Percentiles rank a stretch among this genome's conserved stretches.
Evolutionary conservation across 2,888 invertebrate genomes (phyloP).

Genomic region (Macrosoma leucophasiata): DNA sequence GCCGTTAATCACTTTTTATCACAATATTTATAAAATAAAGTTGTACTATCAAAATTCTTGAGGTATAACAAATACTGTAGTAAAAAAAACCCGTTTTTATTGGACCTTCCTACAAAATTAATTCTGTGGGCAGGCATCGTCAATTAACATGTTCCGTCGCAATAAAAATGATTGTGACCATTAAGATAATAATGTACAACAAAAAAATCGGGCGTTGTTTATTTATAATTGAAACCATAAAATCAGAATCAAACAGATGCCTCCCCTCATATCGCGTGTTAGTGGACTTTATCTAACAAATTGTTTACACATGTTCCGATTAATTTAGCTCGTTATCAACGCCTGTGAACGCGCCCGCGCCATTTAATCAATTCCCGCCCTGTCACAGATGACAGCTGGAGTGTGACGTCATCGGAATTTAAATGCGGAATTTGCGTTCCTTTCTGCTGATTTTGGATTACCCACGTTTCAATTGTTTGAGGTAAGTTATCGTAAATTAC

Average conservation of each 20-base stretch:
- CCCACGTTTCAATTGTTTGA: too few relatives aligned
- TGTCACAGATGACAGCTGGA: conserved; percentile 38
- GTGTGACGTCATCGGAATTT: conserved; percentile 32
- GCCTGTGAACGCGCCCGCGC: conserved; percentile 42
- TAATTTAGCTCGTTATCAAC: conserved; percentile 60
- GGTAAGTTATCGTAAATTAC: too few relatives aligned
- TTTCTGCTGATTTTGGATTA: too few relatives aligned
- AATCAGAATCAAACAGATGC: conserved; percentile 51
- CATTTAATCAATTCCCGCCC: conserved; percentile 49
- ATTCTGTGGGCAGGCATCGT: too few relatives aligned
- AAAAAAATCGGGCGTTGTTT: conserved; percentile 53
- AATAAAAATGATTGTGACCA: conserved; percentile 46
- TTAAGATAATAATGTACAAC: conserved; percentile 41
- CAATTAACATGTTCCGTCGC: too few relatives aligned
- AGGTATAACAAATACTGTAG: too few relatives aligned
- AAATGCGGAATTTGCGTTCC: too few relatives aligned
- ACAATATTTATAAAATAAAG: too few relatives aligned
- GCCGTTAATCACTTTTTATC: too few relatives aligned
- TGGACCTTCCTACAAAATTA: too few relatives aligned
- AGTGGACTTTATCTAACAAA: conserved; percentile 57
- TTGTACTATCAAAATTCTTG: too few relatives aligned
- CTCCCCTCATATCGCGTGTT: conserved; percentile 40
- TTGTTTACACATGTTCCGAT: conserved; percentile 66
- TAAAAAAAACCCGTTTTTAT: too few relatives aligned
- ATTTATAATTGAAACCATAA: conserved; percentile 54